Conservation (phyloP, 92 coral and sea anemone genomes). For the Parazoanthus atlanticus region DNA sequence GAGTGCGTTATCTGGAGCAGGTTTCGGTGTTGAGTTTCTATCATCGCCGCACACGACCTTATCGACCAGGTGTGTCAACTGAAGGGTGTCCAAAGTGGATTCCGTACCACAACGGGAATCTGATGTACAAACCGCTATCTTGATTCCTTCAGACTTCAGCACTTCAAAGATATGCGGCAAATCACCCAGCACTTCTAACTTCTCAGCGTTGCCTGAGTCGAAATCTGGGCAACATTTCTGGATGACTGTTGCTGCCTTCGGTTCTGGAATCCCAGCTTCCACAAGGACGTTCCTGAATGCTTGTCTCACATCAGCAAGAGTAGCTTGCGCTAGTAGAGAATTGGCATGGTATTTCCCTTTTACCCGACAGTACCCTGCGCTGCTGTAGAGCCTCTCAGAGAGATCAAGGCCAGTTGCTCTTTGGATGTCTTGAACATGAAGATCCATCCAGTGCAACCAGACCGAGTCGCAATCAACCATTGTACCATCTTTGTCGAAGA, state of each 20-base stretch:
- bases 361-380: constrained; percentile 83
- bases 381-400: constrained; percentile 68
- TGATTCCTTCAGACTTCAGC: constrained; percentile 74
- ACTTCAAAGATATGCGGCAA: constrained; percentile 69
- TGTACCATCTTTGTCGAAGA: constrained; percentile 98
- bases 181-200: constrained; percentile 73
- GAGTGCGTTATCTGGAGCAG: constrained; percentile 89
- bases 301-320: constrained; percentile 78
- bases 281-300: constrained; percentile 75
- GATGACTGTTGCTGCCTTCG: constrained; percentile 67
- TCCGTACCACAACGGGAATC: constrained; percentile 90
- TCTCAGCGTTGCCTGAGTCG: constrained; percentile 76
- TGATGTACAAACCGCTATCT: constrained; percentile 89
- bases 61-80: constrained; percentile 72
- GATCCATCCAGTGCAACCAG: constrained; percentile 94
- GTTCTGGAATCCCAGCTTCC: constrained; percentile 61
- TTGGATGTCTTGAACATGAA: constrained; percentile 75
- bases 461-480: constrained; percentile 86
- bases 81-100: constrained; percentile 80
- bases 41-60: constrained; percentile 92
- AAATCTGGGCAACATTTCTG: constrained; percentile 75
- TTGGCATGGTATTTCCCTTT: constrained; percentile 65
- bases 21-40: constrained; percentile 78
- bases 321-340: constrained; percentile 88
- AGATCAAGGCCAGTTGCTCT: constrained; percentile 74